Evolutionary conservation across 2,888 invertebrate species (phyloP).

Genomic region (Sepiola atlantica): DNA sequence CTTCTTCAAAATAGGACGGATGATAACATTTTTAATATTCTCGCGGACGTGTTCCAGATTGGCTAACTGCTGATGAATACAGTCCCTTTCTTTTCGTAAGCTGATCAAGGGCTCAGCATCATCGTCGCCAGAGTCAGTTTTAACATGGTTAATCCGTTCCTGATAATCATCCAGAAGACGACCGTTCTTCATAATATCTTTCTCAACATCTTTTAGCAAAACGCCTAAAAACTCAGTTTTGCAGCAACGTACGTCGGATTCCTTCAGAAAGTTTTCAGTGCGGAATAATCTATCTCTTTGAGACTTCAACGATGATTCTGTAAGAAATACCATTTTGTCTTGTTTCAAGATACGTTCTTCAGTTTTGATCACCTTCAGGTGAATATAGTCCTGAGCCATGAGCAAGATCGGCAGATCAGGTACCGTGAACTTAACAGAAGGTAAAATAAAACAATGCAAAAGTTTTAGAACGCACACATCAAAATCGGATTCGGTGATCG

Average conservation of each 20-base stretch:
- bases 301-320: constrained; percentile 57
- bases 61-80: constrained; percentile 54
- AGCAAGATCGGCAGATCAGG: constrained; percentile 58
- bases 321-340: constrained; percentile 56
- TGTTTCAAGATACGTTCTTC: constrained; percentile 59
- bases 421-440: constrained; percentile 59
- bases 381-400: constrained; percentile 53
- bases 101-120: constrained; percentile 47
- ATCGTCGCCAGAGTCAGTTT: constrained; percentile 38
- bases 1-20: constrained; percentile 53
- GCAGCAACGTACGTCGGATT: constrained; percentile 55
- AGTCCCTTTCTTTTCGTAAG: constrained; percentile 57
- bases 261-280: constrained; percentile 57
- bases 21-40: constrained; percentile 62
- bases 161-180: constrained; percentile 57
- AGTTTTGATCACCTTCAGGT: constrained; percentile 53
- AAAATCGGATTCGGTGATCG: constrained; percentile 51
- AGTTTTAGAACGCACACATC: constrained; percentile 56
- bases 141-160: constrained; percentile 58
- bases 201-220: constrained; percentile 60
- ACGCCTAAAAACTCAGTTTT: constrained; percentile 57
- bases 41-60: constrained; percentile 60
- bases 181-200: constrained; percentile 58
- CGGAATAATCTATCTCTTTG: constrained; percentile 58
- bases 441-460: constrained; percentile 68